A percentile compares a stretch with the other conserved stretches of the same genome.
Evolutionary conservation across 2,797 vertebrate species (phyloP).

Genomic region (Peromyscus aztecus): DNA sequence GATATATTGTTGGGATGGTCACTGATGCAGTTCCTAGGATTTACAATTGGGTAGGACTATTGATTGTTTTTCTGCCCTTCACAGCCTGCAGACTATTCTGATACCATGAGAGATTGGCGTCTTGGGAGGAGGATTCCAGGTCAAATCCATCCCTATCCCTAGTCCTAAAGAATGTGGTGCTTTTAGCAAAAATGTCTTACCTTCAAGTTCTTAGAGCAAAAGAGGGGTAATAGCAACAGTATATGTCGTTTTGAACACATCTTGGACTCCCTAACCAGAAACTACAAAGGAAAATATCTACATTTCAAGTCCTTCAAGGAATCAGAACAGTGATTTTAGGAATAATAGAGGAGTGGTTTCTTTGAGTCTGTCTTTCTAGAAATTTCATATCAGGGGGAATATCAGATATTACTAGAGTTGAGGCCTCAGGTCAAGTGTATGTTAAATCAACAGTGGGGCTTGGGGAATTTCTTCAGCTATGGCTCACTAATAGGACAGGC

Average conservation of each 20-base stretch:
- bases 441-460: background rate
- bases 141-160: background rate
- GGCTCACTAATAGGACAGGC: background rate
- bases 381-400: background rate
- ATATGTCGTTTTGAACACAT: background rate
- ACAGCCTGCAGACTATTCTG: background rate
- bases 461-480: background rate
- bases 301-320: background rate
- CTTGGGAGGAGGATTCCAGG: background rate
- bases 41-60: background rate
- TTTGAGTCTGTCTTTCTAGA: background rate
- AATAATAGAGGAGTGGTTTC: background rate
- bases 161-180: background rate
- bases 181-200: background rate
- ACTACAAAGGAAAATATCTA: background rate
- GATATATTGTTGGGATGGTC: background rate
- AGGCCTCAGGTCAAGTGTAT: too few relatives aligned
- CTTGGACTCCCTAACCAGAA: too few relatives aligned
- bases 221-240: too few relatives aligned
- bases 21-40: background rate
- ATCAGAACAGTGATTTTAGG: background rate
- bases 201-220: background rate
- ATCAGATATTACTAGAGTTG: background rate
- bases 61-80: background rate
- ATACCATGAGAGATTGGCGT: background rate